phyloP scores from a whole-genome alignment of 2,113 vertebrate genomes.

The Psettodes erumei region DNA sequence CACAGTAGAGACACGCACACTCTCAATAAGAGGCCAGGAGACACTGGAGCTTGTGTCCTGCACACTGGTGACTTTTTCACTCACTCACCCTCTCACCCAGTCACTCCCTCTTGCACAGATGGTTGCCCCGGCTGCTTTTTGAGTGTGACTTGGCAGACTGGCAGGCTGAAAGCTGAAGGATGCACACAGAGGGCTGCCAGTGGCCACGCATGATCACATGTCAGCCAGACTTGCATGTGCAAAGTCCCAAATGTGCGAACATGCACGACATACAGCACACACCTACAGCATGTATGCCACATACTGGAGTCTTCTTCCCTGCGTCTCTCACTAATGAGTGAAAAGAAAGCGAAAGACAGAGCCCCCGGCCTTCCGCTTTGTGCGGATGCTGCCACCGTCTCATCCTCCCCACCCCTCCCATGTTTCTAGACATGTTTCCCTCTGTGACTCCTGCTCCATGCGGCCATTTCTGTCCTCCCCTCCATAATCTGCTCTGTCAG shows the following conservation, averaged over 20 bases:
- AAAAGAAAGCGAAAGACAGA: not conserved
- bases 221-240: conserved; percentile 25
- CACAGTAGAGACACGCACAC: conserved; percentile 9
- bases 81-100: conserved; percentile 44
- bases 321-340: conserved; percentile 32
- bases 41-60: conserved; percentile 6
- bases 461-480: conserved; percentile 61
- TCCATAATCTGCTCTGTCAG: conserved; percentile 51
- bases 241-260: conserved; percentile 18
- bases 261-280: conserved; percentile 19
- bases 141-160: conserved; percentile 49
- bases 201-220: conserved; percentile 13
- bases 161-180: conserved; percentile 39
- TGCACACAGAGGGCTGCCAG: conserved; percentile 27
- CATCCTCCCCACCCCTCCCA: conserved; percentile 31
- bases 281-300: conserved; percentile 37
- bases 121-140: conserved; percentile 62
- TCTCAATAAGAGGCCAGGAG: conserved; percentile 8
- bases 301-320: conserved; percentile 21
- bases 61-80: conserved; percentile 40
- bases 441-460: conserved; percentile 51
- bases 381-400: conserved; percentile 41
- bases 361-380: conserved; percentile 45
- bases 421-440: conserved; percentile 57
- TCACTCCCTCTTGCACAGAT: conserved; percentile 53